phyloP scores from a whole-genome alignment of 2,888 invertebrate genomes.

The Cyclophora punctaria region DNA sequence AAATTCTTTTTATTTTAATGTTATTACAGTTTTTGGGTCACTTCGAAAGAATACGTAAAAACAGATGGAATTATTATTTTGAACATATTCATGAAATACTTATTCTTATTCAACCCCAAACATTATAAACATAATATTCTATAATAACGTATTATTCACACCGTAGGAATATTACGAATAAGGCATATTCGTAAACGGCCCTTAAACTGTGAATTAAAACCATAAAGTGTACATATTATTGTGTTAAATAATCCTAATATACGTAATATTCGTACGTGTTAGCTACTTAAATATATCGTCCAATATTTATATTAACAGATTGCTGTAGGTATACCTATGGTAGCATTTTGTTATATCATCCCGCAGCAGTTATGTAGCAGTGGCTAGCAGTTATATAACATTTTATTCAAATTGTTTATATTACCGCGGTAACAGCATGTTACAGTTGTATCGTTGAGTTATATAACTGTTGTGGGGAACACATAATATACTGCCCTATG shows the following conservation, averaged over 20 bases:
- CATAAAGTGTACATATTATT: constrained; percentile 35
- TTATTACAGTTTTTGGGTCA: constrained; percentile 3
- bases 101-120: constrained; percentile 5
- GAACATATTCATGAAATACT: no score
- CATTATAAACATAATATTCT: not conserved
- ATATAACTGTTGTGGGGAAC: no score
- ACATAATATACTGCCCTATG: no score
- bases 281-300: constrained; percentile 17
- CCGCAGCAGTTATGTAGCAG: no score
- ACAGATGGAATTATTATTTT: no score
- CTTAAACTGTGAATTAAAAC: constrained; percentile 30
- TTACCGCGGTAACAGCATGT: no score
- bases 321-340: no score
- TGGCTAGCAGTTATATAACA: no score
- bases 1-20: constrained; percentile 32
- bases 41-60: not conserved
- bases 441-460: no score
- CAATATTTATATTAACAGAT: no score
- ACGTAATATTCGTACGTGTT: constrained; percentile 21
- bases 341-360: no score
- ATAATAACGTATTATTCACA: constrained; percentile 26
- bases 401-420: no score
- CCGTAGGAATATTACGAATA: constrained; percentile 28
- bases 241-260: constrained; percentile 37
- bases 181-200: constrained; percentile 26